A percentile compares a stretch with the other conserved stretches of the same genome.
Evolutionary conservation across 2,113 vertebrate genomes (phyloP).

Genomic region (Syrmaticus mikado): DNA sequence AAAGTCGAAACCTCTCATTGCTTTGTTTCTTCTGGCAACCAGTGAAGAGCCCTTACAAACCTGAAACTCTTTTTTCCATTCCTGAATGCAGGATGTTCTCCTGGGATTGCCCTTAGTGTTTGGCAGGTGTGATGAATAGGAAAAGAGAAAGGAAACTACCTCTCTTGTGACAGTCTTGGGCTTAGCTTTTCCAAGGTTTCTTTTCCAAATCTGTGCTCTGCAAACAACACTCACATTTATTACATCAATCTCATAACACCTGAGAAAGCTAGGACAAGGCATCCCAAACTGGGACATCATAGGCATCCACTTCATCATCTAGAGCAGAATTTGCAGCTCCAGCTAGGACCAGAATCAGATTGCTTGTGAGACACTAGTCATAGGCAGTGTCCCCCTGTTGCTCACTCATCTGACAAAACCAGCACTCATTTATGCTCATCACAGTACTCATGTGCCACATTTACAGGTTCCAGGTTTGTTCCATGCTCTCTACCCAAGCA

Average conservation of each 20-base stretch:
- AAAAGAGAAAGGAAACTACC: constrained; percentile 1
- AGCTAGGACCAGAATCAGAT: background rate
- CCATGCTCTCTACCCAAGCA: background rate
- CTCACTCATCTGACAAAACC: background rate
- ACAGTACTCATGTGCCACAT: background rate
- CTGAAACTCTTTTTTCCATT: background rate
- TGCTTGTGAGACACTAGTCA: background rate
- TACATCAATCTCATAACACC: constrained; percentile 43
- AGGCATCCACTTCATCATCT: background rate
- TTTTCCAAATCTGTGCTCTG: background rate
- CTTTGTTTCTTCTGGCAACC: background rate
- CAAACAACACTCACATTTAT: constrained; percentile 14
- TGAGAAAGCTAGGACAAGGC: background rate
- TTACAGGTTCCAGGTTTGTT: background rate
- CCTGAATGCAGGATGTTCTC: background rate
- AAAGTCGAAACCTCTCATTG: background rate
- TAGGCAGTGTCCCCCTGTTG: background rate
- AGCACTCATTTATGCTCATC: fast-evolving
- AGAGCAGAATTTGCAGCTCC: background rate
- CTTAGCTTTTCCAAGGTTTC: constrained; percentile 11
- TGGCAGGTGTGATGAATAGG: background rate
- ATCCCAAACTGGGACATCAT: background rate
- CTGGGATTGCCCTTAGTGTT: background rate
- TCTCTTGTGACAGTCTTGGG: background rate
- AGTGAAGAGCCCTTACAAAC: background rate